Percentiles rank a stretch among this genome's conserved stretches.
Evolutionary conservation across 2,113 vertebrate species (phyloP).

Genomic region (Ifrita kowaldi): DNA sequence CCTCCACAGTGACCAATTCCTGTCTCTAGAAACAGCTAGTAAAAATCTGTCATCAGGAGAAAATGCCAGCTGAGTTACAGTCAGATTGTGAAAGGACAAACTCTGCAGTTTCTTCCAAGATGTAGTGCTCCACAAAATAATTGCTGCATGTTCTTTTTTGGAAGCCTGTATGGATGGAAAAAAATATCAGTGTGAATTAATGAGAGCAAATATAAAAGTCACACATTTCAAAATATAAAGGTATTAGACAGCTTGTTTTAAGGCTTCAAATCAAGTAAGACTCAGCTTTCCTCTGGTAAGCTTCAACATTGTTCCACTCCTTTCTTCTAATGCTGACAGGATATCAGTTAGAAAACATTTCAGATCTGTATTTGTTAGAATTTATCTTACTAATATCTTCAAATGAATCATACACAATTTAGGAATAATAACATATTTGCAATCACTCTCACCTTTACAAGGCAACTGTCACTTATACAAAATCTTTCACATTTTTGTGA

Average conservation of each 20-base stretch:
- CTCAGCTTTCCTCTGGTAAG: neutral
- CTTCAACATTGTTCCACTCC: neutral
- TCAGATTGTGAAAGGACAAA: constrained; percentile 88
- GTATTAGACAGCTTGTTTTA: neutral
- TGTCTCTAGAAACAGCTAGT: constrained; percentile 91
- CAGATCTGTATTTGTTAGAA: neutral
- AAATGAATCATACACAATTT: neutral
- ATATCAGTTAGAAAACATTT: neutral
- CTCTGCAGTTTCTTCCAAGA: constrained; percentile 90
- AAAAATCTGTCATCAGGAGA: constrained; percentile 86
- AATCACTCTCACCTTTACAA: neutral
- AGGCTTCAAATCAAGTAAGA: neutral
- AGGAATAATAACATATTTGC: neutral
- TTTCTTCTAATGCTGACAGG: neutral
- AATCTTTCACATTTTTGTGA: neutral
- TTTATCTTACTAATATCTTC: neutral
- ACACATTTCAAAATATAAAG: neutral
- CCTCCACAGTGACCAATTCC: constrained; percentile 95
- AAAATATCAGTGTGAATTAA: neutral
- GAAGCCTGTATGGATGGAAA: constrained; percentile 77
- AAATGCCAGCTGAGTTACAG: constrained; percentile 95
- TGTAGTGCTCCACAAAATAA: constrained; percentile 89
- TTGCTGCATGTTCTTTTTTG: constrained; percentile 88
- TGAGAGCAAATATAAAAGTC: neutral
- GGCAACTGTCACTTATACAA: neutral